Evolutionary conservation across 2,113 vertebrate genomes (phyloP).

Genomic region (Otis tarda): DNA sequence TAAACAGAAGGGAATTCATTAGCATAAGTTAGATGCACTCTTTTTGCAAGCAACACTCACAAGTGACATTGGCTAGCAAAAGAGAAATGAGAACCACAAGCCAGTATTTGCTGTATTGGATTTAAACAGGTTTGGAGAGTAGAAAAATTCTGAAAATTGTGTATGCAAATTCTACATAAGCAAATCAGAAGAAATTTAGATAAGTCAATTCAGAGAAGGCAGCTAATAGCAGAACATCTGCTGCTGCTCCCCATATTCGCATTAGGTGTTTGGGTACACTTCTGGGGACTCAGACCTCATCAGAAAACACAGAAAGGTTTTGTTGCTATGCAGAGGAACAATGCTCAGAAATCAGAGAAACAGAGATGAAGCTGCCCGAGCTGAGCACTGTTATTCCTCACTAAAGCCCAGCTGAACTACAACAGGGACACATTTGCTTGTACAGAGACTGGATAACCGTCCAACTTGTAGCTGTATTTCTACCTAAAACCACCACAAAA

Average conservation of each 20-base stretch:
- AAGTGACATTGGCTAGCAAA: neutral
- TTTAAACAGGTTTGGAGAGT: neutral
- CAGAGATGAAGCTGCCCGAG: rapidly evolving
- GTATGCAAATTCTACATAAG: constrained; percentile 20
- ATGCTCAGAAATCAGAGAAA: neutral
- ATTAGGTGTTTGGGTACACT: neutral
- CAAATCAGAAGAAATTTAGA: constrained; percentile 49
- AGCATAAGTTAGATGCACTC: neutral
- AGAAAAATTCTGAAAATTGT: neutral
- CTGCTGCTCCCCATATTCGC: neutral
- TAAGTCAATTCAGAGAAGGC: constrained; percentile 26
- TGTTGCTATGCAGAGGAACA: constrained; percentile 43
- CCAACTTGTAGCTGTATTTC: neutral
- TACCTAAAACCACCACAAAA: neutral
- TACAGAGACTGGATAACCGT: neutral
- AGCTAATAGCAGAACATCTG: constrained; percentile 47
- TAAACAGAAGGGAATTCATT: neutral
- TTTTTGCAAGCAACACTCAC: neutral
- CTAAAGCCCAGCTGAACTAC: neutral
- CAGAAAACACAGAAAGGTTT: constrained; percentile 1
- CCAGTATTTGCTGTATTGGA: neutral
- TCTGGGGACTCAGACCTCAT: constrained; percentile 1
- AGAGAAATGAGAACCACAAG: neutral
- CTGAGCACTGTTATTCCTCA: neutral
- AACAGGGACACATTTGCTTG: neutral